These are phyloP conservation scores for Tribolium freemani DNA, from an alignment of 2,888 invertebrate species.

Conservation along the genomic window DNA sequence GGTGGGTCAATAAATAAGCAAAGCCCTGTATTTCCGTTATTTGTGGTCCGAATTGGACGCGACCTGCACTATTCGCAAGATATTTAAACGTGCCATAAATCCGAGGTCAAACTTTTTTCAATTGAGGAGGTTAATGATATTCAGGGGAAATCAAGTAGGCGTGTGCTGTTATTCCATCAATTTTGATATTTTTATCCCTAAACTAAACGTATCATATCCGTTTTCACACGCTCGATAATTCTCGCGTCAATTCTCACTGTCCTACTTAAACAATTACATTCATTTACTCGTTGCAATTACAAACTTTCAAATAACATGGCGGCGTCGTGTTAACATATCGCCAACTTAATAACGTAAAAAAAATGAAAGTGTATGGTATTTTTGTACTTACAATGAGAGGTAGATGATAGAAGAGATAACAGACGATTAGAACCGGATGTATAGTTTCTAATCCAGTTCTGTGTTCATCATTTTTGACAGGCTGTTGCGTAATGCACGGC, in stretches of 20 bases:
- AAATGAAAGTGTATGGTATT: neutral
- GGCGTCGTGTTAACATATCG: neutral
- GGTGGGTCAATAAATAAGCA: too few species aligned
- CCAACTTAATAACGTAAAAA: neutral
- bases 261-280: conserved; percentile 22
- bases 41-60: too few species aligned
- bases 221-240: neutral
- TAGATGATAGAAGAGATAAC: conserved; percentile 73
- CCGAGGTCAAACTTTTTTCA: too few species aligned
- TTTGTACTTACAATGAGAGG: conserved; percentile 72
- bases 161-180: too few species aligned
- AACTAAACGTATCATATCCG: neutral
- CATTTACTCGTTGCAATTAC: conserved; percentile 18
- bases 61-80: too few species aligned
- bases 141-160: too few species aligned
- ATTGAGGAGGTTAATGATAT: neutral
- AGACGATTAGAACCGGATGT: conserved; percentile 71
- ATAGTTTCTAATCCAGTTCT: conserved; percentile 68
- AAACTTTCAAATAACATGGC: conserved; percentile 20
- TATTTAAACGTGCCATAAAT: too few species aligned
- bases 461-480: conserved; percentile 46
- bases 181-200: neutral
- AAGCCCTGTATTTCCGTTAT: too few species aligned
- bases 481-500: conserved; percentile 67
- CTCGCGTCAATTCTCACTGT: neutral